phyloP scores from a whole-genome alignment of 2,888 invertebrate species.

The Tipula vernalis region DNA sequence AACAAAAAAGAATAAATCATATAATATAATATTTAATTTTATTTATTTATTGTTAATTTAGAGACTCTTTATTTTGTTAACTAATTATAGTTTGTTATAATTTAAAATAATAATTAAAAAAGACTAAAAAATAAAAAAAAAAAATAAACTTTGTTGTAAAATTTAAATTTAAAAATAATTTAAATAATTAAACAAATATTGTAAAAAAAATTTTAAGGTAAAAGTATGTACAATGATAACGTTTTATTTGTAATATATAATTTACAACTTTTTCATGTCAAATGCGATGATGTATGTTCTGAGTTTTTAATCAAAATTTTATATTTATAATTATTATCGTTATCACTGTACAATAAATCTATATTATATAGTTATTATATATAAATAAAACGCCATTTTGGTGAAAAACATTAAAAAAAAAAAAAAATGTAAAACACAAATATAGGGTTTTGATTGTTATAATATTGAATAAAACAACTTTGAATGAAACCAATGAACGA shows the following conservation, averaged over 20 bases:
- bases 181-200: background rate
- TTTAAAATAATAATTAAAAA: background rate
- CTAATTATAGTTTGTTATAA: constrained; percentile 4
- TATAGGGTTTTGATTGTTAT: background rate
- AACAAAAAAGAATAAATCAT: background rate
- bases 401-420: background rate
- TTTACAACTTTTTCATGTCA: background rate
- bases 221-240: background rate
- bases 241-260: background rate
- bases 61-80: background rate
- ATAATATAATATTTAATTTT: background rate
- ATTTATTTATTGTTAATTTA: constrained; percentile 4
- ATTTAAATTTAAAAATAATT: background rate
- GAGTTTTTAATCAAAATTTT: background rate
- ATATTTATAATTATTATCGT: background rate
- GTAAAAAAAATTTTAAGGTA: background rate
- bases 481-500: background rate
- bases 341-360: background rate
- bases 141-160: background rate
- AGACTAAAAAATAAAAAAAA: background rate
- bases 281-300: background rate
- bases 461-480: background rate
- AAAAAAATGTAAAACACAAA: background rate
- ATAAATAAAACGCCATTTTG: background rate
- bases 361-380: background rate